Conservation (phyloP, 1,140 invertebrate genomes). For the Sitodiplosis mosellana region DNA sequence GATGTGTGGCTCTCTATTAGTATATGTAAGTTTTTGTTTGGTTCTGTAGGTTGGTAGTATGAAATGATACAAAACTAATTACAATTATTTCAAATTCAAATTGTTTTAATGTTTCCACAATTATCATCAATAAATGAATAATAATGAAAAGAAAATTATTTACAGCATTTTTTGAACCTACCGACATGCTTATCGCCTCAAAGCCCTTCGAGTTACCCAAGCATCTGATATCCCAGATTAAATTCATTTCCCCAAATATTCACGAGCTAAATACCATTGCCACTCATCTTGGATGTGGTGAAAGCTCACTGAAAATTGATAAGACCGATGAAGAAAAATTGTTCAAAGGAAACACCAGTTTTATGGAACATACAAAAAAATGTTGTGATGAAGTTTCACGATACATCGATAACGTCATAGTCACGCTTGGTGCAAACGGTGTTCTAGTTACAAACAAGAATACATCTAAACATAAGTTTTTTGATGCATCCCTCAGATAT, state of each 20-base stretch:
- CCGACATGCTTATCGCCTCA: slow-evolving; percentile 35
- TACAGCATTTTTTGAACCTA: slow-evolving; percentile 50
- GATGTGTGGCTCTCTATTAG: background rate
- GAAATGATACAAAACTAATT: background rate
- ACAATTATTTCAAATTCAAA: too few species aligned
- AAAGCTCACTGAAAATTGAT: slow-evolving; percentile 1
- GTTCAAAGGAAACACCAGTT: too few species aligned
- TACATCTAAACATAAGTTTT: slow-evolving; percentile 2
- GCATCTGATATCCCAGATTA: slow-evolving; percentile 26
- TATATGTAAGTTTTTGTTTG: too few species aligned
- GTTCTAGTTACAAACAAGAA: slow-evolving; percentile 26
- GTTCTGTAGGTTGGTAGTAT: too few species aligned
- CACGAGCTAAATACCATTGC: slow-evolving; percentile 42
- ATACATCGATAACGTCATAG: slow-evolving; percentile 31
- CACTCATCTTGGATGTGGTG: slow-evolving; percentile 9
- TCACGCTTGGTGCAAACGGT: slow-evolving; percentile 35
- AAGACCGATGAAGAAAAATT: too few species aligned
- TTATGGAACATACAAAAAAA: too few species aligned
- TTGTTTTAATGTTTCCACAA: too few species aligned
- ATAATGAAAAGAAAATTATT: slow-evolving; percentile 8
- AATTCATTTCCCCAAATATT: slow-evolving; percentile 51
- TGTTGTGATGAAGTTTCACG: slow-evolving; percentile 6
- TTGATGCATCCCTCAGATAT: background rate
- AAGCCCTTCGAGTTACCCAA: slow-evolving; percentile 31
- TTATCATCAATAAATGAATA: too few species aligned